Evolutionary conservation across 2,888 invertebrate species (phyloP).

Genomic region (Cyclophora albipunctata): DNA sequence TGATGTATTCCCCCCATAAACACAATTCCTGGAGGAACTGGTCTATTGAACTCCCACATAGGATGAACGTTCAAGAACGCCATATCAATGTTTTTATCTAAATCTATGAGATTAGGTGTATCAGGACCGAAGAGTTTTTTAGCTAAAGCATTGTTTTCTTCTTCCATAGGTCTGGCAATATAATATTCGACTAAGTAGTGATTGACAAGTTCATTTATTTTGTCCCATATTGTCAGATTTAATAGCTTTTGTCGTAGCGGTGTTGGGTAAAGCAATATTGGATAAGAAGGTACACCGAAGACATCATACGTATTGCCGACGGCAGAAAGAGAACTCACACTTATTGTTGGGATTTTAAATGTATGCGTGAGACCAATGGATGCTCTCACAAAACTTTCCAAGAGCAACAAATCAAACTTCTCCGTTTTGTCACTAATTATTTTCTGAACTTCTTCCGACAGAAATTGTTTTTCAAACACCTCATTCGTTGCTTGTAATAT

Average conservation of each 20-base stretch:
- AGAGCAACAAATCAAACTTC: slow-evolving; percentile 34
- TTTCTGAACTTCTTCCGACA: slow-evolving; percentile 20
- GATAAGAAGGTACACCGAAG: slow-evolving; percentile 33
- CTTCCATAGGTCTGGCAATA: neutral
- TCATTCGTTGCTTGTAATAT: slow-evolving; percentile 5
- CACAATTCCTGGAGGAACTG: slow-evolving; percentile 44
- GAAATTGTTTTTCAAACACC: slow-evolving; percentile 19
- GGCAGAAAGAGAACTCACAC: slow-evolving; percentile 31
- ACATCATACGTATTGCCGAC: slow-evolving; percentile 14
- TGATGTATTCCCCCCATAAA: slow-evolving; percentile 51
- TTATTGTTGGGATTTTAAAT: slow-evolving; percentile 30
- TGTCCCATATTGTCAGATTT: slow-evolving; percentile 32
- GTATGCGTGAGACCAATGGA: slow-evolving; percentile 24
- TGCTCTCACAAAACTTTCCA: slow-evolving; percentile 26
- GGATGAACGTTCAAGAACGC: slow-evolving; percentile 48
- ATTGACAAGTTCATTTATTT: slow-evolving; percentile 18
- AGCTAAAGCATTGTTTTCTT: slow-evolving; percentile 8
- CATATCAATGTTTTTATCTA: slow-evolving; percentile 32
- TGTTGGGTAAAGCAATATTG: slow-evolving; percentile 28
- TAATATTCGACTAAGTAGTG: slow-evolving; percentile 10
- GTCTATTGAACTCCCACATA: slow-evolving; percentile 34
- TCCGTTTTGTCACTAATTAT: slow-evolving; percentile 21
- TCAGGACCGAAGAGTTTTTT: slow-evolving; percentile 9
- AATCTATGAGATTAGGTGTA: slow-evolving; percentile 14
- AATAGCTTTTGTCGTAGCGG: slow-evolving; percentile 18